Conservation (phyloP, 2,888 invertebrate species). For the Tryphoninae sp. region DNA sequence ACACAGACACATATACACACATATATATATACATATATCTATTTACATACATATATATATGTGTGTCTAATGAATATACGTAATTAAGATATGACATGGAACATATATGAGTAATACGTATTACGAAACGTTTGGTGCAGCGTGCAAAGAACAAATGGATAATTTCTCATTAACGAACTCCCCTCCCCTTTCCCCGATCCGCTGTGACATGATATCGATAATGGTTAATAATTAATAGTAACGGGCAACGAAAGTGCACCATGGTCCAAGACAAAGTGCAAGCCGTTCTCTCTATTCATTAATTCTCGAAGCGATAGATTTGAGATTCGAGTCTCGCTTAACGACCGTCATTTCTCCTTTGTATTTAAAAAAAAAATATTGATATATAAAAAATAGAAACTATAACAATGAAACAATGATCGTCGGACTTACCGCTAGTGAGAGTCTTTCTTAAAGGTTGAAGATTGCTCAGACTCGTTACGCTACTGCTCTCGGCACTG, state of each 20-base stretch:
- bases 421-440: conserved; percentile 84
- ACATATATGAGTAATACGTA: conserved; percentile 76
- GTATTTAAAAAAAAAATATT: not conserved
- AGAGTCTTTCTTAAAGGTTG: conserved; percentile 91
- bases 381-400: conserved; percentile 33
- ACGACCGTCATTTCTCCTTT: conserved; percentile 45
- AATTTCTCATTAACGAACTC: conserved; percentile 67
- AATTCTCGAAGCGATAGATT: conserved; percentile 52
- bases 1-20: not conserved
- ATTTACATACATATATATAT: not conserved
- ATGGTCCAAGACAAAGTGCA: conserved; percentile 68
- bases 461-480: conserved; percentile 95
- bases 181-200: conserved; percentile 56
- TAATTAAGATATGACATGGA: conserved; percentile 77
- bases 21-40: not conserved
- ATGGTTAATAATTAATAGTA: conserved; percentile 49
- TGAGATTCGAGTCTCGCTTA: conserved; percentile 37
- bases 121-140: conserved; percentile 80
- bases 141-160: conserved; percentile 77
- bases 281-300: conserved; percentile 63
- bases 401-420: conserved; percentile 31
- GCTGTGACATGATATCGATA: conserved; percentile 64
- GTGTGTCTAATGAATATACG: conserved; percentile 19
- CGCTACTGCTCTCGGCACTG: conserved; percentile 97
- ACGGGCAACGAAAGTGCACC: conserved; percentile 72